Percentiles rank a stretch among this genome's conserved stretches.
phyloP scores from a whole-genome alignment of 1,140 invertebrate genomes.

The Aphaenogaster rudis region DNA sequence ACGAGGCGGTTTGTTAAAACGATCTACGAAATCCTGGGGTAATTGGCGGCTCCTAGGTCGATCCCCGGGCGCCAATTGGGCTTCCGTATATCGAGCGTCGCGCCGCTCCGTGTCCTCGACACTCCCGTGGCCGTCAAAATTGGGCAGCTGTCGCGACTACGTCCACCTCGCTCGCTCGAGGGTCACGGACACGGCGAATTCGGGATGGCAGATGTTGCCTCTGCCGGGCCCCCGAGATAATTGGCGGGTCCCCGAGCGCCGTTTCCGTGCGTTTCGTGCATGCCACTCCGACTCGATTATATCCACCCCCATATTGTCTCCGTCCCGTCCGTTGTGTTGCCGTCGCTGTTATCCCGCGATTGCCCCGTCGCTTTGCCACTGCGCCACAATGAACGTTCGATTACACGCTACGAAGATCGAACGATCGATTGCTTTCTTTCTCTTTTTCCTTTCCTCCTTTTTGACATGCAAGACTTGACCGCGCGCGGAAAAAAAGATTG shows the following conservation, averaged over 20 bases:
- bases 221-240: constrained; percentile 31
- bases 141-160: constrained; percentile 59
- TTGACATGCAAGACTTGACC: background rate
- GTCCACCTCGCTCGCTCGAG: constrained; percentile 34
- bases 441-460: background rate
- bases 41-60: constrained; percentile 25
- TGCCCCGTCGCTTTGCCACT: constrained; percentile 29
- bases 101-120: constrained; percentile 34
- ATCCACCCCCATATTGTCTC: constrained; percentile 34
- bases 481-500: background rate
- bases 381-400: constrained; percentile 44
- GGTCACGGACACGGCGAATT: constrained; percentile 62
- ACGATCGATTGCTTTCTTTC: background rate
- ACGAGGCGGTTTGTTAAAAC: constrained; percentile 33
- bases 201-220: constrained; percentile 60
- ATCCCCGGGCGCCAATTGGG: constrained; percentile 37
- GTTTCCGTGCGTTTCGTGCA: constrained; percentile 35
- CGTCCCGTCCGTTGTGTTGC: constrained; percentile 9
- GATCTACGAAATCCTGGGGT: constrained; percentile 36
- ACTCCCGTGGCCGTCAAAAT: constrained; percentile 55
- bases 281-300: constrained; percentile 53
- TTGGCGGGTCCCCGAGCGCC: constrained; percentile 38
- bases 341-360: constrained; percentile 26
- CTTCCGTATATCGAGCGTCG: constrained; percentile 58
- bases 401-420: constrained; percentile 1